phyloP scores from a whole-genome alignment of 2,113 vertebrate genomes.

The Nasalis larvatus region DNA sequence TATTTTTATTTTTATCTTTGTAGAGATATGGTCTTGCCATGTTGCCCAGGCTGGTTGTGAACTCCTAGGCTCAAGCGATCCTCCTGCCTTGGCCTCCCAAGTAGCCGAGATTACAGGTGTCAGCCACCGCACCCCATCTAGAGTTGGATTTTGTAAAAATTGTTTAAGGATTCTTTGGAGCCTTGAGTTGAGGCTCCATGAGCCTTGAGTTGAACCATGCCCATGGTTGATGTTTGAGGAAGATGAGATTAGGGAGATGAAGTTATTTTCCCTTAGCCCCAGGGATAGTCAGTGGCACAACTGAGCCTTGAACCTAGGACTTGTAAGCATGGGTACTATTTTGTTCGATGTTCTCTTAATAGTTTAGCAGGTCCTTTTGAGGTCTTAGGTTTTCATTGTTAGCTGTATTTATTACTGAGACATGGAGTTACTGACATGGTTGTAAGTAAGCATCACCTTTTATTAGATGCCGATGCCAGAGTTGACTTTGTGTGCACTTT shows the following conservation, averaged over 20 bases:
- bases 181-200: not conserved
- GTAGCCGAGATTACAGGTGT: no score
- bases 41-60: no score
- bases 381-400: not conserved
- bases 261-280: not conserved
- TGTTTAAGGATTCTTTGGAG: not conserved
- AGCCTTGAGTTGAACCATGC: no score
- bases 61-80: no score
- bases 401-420: not conserved
- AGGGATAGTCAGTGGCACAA: not conserved
- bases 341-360: not conserved
- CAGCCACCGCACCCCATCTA: no score
- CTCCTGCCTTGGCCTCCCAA: no score
- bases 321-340: not conserved
- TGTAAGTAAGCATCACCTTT: not conserved
- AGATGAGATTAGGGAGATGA: not conserved
- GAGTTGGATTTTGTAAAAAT: not conserved
- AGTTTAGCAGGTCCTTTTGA: not conserved
- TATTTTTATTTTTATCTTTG: no score
- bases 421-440: not conserved
- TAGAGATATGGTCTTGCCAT: no score
- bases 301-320: not conserved
- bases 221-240: not conserved
- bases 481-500: not conserved
- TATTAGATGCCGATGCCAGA: not conserved